Base-by-base conservation (phyloP, 2,113 vertebrate genomes). In the Electrona antarctica region DNA sequence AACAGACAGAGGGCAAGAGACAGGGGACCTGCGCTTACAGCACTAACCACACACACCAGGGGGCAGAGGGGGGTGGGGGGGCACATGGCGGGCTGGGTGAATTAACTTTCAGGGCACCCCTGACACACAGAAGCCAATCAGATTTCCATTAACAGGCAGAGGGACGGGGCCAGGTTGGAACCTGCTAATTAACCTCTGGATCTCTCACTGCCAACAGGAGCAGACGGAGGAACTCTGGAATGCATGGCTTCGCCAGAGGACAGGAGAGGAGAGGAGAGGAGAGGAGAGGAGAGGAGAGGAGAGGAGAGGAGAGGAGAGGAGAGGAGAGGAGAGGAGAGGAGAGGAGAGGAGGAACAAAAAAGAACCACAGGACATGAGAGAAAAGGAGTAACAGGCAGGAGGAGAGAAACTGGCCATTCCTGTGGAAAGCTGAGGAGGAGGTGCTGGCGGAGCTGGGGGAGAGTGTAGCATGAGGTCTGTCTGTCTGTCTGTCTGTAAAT, bases 101-200 rank as follows among this genome's bases (percentile, higher is more conserved):
- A 93, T 93, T 94, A 94, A 93, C 93, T 92, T 90, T 88, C 89
- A 92, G 84, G 88, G 88, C 92, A 93, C 92, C 92, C 91, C 91
- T 93, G 91, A 94, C 92, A 92, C 87, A 84, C 85, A 93, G 89
- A 90, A 92, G 88, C 90, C 91, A 93, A 94, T 94, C 91, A 92
- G 91, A 91, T 93, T 92, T 93, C 91, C 91, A 92, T 94, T 93
- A 93, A 93, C 89, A 89, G 89, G 89, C 88, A 88, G 84, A 91
- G 90, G 92, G 90, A 92, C 78, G 83, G 33, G 91, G 86, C 89
- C 84, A 91, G 90, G 90, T 88, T 88, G 90, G 90, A 88, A 87
- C 91, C 85, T 84, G 90, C 89, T 92, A 93, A 94, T 93, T 93
- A 93, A 92, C 92, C 92, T 93, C 87, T 87, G 85, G 86, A 86